phyloP scores from a whole-genome alignment of 1,140 invertebrate genomes.

The Hydropsyche tenuis region DNA sequence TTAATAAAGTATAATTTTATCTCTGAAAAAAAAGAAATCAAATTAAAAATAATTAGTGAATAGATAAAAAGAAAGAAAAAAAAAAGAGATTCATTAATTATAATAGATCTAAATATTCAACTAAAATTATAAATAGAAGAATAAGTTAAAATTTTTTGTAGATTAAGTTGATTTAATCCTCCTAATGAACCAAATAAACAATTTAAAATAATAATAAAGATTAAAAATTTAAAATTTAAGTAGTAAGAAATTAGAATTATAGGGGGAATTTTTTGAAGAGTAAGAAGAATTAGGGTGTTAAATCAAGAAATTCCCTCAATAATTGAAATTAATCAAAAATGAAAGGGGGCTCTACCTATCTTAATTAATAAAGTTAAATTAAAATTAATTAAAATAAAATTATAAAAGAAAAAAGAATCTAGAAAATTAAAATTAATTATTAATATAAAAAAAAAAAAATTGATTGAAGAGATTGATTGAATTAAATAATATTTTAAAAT shows the following conservation, averaged over 20 bases:
- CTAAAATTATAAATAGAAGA: conserved; percentile 65
- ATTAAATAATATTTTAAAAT: no score
- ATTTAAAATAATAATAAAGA: conserved; percentile 56
- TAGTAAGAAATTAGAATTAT: conserved; percentile 57
- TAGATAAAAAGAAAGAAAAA: conserved; percentile 58
- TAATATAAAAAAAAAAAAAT: no score
- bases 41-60: conserved; percentile 54
- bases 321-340: conserved; percentile 63
- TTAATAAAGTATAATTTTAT: conserved; percentile 59
- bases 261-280: conserved; percentile 64
- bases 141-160: conserved; percentile 62
- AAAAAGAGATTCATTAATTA: conserved; percentile 57
- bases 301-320: conserved; percentile 58
- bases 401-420: no score
- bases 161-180: conserved; percentile 60
- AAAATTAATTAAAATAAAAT: no score
- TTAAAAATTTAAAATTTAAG: conserved; percentile 54
- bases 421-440: no score
- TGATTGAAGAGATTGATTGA: no score
- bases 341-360: no score
- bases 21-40: conserved; percentile 58
- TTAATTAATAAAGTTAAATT: no score
- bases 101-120: conserved; percentile 58
- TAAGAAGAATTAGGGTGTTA: conserved; percentile 59
- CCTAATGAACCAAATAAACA: conserved; percentile 55